Percentiles rank a stretch among this genome's conserved stretches.
Evolutionary conservation across 1,140 invertebrate genomes (phyloP).

Genomic region (Bemisia tabaci): DNA sequence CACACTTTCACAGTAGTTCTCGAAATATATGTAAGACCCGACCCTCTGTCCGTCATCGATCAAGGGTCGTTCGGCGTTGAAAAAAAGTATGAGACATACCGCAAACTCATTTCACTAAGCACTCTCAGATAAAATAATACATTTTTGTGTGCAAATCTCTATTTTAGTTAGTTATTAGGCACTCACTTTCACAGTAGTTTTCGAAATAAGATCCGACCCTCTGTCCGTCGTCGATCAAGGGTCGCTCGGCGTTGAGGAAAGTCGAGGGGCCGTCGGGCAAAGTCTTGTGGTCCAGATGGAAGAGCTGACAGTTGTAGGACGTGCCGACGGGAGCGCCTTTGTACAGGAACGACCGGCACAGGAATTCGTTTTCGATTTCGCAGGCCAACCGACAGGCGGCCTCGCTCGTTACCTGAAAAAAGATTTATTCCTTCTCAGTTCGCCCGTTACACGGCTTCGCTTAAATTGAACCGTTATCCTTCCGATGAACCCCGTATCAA

Average conservation of each 20-base stretch:
- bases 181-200: conserved; percentile 67
- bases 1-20: conserved; percentile 72
- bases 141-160: no score
- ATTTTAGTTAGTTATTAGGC: no score
- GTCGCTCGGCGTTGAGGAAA: conserved; percentile 73
- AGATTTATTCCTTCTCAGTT: no score
- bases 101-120: no score
- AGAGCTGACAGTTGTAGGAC: conserved; percentile 79
- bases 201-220: conserved; percentile 78
- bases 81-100: no score
- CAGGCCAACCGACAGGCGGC: conserved; percentile 74
- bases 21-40: conserved; percentile 76
- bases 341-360: conserved; percentile 81
- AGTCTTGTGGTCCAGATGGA: conserved; percentile 83
- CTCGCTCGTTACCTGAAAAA: conserved; percentile 52
- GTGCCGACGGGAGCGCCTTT: conserved; percentile 55
- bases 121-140: no score
- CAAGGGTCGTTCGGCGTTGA: conserved; percentile 72
- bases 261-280: conserved; percentile 81
- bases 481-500: no score
- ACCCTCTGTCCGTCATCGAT: conserved; percentile 81
- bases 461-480: no score
- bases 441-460: no score
- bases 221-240: conserved; percentile 80
- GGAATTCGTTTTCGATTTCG: conserved; percentile 83